These are phyloP conservation scores for Schlechtendalia chinensis DNA, from an alignment of 1,140 invertebrate genomes.

Conservation along the genomic window DNA sequence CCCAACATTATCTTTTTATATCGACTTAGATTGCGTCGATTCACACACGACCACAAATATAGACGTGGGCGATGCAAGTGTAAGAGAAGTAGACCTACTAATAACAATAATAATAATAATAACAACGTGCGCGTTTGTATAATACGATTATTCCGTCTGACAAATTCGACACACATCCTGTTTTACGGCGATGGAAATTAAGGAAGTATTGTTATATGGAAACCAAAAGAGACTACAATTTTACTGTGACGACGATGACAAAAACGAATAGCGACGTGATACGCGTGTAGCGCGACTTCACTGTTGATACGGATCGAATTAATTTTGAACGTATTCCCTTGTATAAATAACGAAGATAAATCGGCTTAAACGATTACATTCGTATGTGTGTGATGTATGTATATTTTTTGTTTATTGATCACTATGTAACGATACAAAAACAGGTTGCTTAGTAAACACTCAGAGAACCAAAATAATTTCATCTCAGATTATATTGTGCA, in stretches of 20 bases:
- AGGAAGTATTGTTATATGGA: not conserved
- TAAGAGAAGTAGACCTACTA: too few relatives aligned
- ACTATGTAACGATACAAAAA: too few relatives aligned
- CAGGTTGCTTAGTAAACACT: too few relatives aligned
- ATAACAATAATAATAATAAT: too few relatives aligned
- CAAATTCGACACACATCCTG: not conserved
- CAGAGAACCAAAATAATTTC: not conserved
- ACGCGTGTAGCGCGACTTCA: slow-evolving; percentile 27
- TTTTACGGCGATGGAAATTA: not conserved
- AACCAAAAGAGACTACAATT: not conserved
- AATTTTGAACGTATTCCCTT: not conserved
- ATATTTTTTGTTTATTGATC: not conserved
- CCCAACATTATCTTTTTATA: not conserved
- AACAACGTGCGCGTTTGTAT: too few relatives aligned
- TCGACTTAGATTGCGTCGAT: not conserved
- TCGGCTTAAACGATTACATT: not conserved
- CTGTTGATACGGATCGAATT: slow-evolving; percentile 11
- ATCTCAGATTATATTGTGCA: not conserved
- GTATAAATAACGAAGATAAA: slow-evolving; percentile 12
- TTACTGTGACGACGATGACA: too few relatives aligned
- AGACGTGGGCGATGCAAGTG: too few relatives aligned
- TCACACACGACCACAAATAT: too few relatives aligned
- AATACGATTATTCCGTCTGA: not conserved
- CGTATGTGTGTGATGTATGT: not conserved
- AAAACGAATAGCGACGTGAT: too few relatives aligned